Evolutionary conservation across 2,113 vertebrate genomes (phyloP).

Genomic region (Toxostoma redivivum): DNA sequence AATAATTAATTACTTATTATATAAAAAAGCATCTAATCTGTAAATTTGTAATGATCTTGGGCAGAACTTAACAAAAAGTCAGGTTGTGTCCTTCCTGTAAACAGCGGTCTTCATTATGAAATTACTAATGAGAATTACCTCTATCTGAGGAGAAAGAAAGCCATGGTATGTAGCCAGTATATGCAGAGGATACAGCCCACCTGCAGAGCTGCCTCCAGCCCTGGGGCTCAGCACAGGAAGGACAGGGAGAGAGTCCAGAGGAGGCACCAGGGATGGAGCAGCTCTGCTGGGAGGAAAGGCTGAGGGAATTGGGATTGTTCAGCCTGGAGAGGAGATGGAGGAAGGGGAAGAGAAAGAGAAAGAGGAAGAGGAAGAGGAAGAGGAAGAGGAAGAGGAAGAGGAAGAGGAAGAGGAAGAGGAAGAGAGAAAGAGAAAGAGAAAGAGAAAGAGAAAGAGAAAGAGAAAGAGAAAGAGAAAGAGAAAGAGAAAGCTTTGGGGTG

Average conservation of each 20-base stretch:
- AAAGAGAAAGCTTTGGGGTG: neutral
- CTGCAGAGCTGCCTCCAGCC: neutral
- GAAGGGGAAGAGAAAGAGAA: too few relatives aligned
- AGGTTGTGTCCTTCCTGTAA: neutral
- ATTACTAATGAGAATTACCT: neutral
- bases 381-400: too few relatives aligned
- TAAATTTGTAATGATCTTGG: neutral
- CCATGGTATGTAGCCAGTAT: fast-evolving
- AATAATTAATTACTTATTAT: neutral
- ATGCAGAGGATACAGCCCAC: neutral
- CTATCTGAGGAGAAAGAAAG: neutral
- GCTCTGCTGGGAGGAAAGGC: neutral
- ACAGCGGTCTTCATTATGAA: neutral
- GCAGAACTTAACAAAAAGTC: neutral
- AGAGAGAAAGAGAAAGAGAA: too few relatives aligned
- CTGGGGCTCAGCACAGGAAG: neutral
- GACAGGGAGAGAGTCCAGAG: neutral
- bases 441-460: too few relatives aligned
- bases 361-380: too few relatives aligned
- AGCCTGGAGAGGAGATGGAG: too few relatives aligned
- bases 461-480: too few relatives aligned
- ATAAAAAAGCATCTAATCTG: neutral
- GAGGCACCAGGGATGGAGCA: neutral
- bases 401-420: too few relatives aligned
- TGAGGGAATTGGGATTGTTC: neutral